phyloP scores from a whole-genome alignment of 2,113 vertebrate genomes.

The Amazona guildingii region DNA sequence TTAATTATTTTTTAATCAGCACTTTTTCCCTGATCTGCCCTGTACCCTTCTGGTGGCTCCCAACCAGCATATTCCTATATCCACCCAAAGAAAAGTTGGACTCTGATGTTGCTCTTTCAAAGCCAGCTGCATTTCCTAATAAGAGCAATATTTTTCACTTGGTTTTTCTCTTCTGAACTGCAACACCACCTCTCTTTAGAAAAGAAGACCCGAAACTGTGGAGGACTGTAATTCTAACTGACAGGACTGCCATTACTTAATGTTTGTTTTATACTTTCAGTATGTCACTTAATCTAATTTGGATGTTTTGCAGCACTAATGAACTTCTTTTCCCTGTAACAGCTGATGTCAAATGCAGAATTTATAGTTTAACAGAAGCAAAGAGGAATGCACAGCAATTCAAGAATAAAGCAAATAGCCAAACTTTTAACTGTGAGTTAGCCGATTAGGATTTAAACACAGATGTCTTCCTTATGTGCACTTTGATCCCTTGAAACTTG shows the following conservation, averaged over 20 bases:
- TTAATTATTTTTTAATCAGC: conserved; percentile 62
- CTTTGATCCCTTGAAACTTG: neutral
- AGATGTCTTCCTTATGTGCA: neutral
- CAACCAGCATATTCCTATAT: neutral
- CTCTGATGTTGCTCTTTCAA: neutral
- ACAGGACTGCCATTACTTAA: neutral
- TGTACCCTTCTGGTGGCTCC: neutral
- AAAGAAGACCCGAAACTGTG: neutral
- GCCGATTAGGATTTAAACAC: neutral
- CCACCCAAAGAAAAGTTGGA: neutral
- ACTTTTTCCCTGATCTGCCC: conserved; percentile 10
- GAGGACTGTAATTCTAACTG: neutral
- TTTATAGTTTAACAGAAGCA: neutral
- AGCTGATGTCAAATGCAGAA: neutral
- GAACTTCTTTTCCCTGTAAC: neutral
- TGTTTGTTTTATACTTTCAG: neutral
- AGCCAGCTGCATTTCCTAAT: neutral
- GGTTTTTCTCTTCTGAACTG: neutral
- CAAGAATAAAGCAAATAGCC: neutral
- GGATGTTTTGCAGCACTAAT: neutral
- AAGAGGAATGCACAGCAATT: neutral
- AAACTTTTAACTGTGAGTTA: neutral
- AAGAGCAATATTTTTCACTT: neutral
- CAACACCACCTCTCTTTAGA: neutral
- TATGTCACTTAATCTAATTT: conserved; percentile 7